These are phyloP conservation scores for Cantharis rustica DNA, from an alignment of 2,888 invertebrate species.

Conservation along the genomic window DNA sequence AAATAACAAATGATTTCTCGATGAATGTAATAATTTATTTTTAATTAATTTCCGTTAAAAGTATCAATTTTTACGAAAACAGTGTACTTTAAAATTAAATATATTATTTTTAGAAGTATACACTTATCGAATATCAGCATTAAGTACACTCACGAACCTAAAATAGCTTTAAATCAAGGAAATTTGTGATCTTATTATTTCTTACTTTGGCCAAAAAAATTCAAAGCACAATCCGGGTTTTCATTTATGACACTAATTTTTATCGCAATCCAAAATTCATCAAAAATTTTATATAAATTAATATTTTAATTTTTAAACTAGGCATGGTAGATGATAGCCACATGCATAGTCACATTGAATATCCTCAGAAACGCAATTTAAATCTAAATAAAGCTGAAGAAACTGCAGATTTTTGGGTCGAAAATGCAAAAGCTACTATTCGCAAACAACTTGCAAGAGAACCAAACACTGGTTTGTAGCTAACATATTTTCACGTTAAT, in stretches of 20 bases:
- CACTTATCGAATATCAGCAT: neutral
- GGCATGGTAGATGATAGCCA: neutral
- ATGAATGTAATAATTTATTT: neutral
- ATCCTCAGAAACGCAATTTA: neutral
- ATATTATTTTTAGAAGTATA: neutral
- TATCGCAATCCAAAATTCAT: no score
- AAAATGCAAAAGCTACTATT: neutral
- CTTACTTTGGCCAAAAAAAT: no score
- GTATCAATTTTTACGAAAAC: neutral
- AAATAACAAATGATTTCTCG: neutral
- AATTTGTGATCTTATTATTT: no score
- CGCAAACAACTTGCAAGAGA: neutral
- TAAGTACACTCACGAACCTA: neutral
- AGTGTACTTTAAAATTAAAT: neutral
- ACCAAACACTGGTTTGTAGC: neutral
- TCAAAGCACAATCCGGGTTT: no score
- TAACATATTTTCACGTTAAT: no score
- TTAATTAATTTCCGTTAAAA: neutral
- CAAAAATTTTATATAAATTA: no score
- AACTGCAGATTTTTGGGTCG: neutral
- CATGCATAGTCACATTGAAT: neutral
- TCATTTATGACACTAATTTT: no score
- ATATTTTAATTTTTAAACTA: neutral
- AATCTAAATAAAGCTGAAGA: neutral
- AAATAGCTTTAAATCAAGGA: neutral